Evolutionary conservation across 2,113 vertebrate genomes (phyloP).

Genomic region (Nestor notabilis): DNA sequence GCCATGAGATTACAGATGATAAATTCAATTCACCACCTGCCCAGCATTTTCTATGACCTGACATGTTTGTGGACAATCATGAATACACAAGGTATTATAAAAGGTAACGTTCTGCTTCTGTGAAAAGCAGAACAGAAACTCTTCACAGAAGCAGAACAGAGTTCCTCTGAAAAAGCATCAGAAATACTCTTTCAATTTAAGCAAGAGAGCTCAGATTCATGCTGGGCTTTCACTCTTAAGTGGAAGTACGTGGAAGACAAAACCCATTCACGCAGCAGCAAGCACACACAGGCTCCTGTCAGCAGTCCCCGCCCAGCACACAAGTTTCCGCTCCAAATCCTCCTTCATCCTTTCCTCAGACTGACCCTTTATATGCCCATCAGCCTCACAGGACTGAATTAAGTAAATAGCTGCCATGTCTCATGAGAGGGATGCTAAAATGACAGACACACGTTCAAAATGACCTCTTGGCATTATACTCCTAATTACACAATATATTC

Average conservation of each 20-base stretch:
- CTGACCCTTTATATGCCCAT: not conserved
- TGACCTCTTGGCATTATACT: not conserved
- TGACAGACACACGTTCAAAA: not conserved
- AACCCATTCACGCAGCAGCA: fast-evolving
- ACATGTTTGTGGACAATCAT: not conserved
- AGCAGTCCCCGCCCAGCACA: not conserved
- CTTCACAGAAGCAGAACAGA: not conserved
- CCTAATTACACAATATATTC: not conserved
- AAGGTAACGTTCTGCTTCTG: not conserved
- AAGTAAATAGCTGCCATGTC: not conserved
- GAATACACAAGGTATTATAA: not conserved
- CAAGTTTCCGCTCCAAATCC: not conserved
- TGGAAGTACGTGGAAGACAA: fast-evolving
- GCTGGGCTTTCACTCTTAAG: not conserved
- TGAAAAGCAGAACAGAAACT: not conserved
- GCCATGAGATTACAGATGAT: not conserved
- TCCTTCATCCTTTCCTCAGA: not conserved
- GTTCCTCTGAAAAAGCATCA: not conserved
- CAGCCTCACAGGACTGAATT: not conserved
- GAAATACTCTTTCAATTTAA: not conserved
- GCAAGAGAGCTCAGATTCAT: not conserved
- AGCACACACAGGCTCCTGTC: not conserved
- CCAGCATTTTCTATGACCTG: not conserved
- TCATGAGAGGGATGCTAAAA: not conserved
- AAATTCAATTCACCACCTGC: not conserved